A percentile compares a stretch with the other conserved stretches of the same genome.
These are phyloP conservation scores for Cheilosia pagana DNA, from an alignment of 2,888 invertebrate genomes.

Conservation along the genomic window DNA sequence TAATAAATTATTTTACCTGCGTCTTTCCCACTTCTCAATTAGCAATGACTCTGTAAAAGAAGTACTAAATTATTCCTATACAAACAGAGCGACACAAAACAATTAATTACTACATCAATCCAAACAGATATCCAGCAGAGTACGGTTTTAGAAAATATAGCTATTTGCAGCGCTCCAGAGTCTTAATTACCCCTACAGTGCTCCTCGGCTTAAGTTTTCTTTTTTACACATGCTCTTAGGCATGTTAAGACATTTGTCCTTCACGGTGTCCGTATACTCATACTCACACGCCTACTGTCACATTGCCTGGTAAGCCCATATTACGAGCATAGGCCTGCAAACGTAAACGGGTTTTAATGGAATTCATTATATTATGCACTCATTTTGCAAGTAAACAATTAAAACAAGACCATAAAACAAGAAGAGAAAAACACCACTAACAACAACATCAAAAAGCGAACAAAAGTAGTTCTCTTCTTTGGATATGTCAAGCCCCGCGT, in stretches of 20 bases:
- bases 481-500: slow-evolving; percentile 53
- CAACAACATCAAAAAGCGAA: slow-evolving; percentile 27
- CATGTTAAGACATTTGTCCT: slow-evolving; percentile 75
- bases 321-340: slow-evolving; percentile 45
- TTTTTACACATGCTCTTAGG: slow-evolving; percentile 71
- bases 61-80: slow-evolving; percentile 57
- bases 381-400: slow-evolving; percentile 68
- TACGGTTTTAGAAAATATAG: slow-evolving; percentile 65
- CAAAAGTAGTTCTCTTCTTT: slow-evolving; percentile 57
- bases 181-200: slow-evolving; percentile 68
- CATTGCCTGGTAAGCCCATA: slow-evolving; percentile 61
- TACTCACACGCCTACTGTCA: slow-evolving; percentile 73
- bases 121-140: slow-evolving; percentile 63
- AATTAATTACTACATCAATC: slow-evolving; percentile 74
- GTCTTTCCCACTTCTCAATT: slow-evolving; percentile 57
- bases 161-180: slow-evolving; percentile 59
- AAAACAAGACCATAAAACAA: slow-evolving; percentile 47
- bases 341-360: slow-evolving; percentile 67
- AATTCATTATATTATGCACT: slow-evolving; percentile 74
- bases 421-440: slow-evolving; percentile 21
- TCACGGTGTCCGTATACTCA: slow-evolving; percentile 68
- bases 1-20: slow-evolving; percentile 50
- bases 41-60: slow-evolving; percentile 56
- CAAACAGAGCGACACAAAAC: slow-evolving; percentile 68
- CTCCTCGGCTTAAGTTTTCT: slow-evolving; percentile 56